Conservation (phyloP, 2,888 invertebrate species). For the Prenolepis imparis region DNA sequence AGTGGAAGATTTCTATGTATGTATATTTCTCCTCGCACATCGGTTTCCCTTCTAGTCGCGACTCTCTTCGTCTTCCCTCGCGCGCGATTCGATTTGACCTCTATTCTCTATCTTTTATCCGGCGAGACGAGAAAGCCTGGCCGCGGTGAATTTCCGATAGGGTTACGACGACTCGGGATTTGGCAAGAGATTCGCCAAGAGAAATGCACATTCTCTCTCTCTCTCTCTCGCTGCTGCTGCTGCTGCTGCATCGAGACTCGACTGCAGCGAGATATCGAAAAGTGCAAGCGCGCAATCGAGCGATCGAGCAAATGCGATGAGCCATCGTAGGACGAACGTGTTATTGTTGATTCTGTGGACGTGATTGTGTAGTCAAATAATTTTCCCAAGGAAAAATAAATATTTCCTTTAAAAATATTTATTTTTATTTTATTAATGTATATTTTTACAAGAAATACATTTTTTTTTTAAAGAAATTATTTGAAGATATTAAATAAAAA, state of each 20-base stretch:
- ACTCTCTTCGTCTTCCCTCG: slow-evolving; percentile 62
- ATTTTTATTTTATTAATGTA: not conserved
- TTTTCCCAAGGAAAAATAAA: not conserved
- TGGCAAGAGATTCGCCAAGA: not conserved
- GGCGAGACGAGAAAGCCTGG: slow-evolving; percentile 44
- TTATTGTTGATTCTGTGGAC: not conserved
- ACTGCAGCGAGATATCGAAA: not conserved
- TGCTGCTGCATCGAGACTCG: slow-evolving; percentile 1
- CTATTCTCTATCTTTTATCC: slow-evolving; percentile 67
- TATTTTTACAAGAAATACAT: slow-evolving; percentile 1
- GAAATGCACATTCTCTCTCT: not conserved
- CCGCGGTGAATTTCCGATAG: slow-evolving; percentile 15
- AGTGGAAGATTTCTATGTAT: slow-evolving; percentile 81
- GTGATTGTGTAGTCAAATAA: not conserved
- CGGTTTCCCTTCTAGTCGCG: slow-evolving; percentile 60
- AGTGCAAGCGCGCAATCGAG: slow-evolving; percentile 15
- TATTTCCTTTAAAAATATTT: not conserved
- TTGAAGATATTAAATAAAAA: not conserved
- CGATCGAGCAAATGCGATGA: slow-evolving; percentile 11
- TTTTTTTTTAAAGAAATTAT: slow-evolving; percentile 8
- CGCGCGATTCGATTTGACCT: slow-evolving; percentile 65
- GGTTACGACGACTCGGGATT: slow-evolving; percentile 3
- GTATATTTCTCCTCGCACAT: slow-evolving; percentile 47
- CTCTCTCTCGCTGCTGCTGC: too few relatives aligned
- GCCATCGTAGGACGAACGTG: not conserved